Evolutionary conservation across 2,888 invertebrate species (phyloP).

Genomic region (Ischnus inquisitorius): DNA sequence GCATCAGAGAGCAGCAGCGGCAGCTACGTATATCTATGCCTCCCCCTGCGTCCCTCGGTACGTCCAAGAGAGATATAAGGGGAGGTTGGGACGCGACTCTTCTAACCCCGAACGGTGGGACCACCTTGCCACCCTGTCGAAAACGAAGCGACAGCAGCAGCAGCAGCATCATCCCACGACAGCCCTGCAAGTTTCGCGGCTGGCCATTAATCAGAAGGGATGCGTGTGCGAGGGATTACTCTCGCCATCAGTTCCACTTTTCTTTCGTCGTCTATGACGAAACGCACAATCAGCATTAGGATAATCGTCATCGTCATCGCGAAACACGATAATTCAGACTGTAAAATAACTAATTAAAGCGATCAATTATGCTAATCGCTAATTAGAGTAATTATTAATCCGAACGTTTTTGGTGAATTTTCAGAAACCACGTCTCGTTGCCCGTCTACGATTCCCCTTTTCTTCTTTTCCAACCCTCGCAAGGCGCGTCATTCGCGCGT

Average conservation of each 20-base stretch:
- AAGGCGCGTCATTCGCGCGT: neutral
- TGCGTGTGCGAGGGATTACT: conserved; percentile 51
- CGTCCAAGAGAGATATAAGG: conserved; percentile 18
- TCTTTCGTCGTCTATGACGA: neutral
- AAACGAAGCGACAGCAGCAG: conserved; percentile 8
- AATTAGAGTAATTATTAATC: neutral
- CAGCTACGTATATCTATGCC: conserved; percentile 31
- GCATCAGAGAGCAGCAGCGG: conserved; percentile 17
- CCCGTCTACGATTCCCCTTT: neutral
- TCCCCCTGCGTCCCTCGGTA: neutral
- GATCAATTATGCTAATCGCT: neutral
- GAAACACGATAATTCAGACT: neutral
- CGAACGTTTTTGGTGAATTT: neutral
- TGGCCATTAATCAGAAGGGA: conserved; percentile 62
- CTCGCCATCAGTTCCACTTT: neutral
- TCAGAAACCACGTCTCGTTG: neutral
- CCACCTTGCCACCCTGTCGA: neutral
- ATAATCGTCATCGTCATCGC: neutral
- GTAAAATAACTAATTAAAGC: neutral
- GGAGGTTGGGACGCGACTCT: conserved; percentile 39
- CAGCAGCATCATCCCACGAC: conserved; percentile 25
- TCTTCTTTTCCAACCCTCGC: neutral
- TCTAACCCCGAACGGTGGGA: conserved; percentile 42
- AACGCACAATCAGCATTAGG: neutral
- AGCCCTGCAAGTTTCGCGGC: conserved; percentile 43